A percentile compares a stretch with the other conserved stretches of the same genome.
These are phyloP conservation scores for Sebastes oblongus DNA, from an alignment of 2,797 vertebrate species.

Conservation along the genomic window DNA sequence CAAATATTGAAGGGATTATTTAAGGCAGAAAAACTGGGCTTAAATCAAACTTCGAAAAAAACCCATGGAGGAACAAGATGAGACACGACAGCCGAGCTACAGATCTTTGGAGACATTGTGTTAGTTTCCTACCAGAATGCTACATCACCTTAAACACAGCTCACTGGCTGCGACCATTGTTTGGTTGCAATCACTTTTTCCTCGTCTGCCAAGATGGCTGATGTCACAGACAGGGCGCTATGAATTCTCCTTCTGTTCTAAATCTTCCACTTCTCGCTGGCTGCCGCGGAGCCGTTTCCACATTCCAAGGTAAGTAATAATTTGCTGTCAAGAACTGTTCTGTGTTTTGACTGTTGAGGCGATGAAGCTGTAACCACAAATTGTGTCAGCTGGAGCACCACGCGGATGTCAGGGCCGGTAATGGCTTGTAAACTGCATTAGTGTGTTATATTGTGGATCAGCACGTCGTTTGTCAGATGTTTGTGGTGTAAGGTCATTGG, in stretches of 20 bases:
- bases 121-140: slow-evolving; percentile 10
- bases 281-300: slow-evolving; percentile 20
- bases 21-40: not conserved
- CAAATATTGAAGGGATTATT: not conserved
- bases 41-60: slow-evolving; percentile 9
- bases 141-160: slow-evolving; percentile 29
- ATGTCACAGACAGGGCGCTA: not conserved
- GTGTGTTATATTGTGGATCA: slow-evolving; percentile 39
- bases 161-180: slow-evolving; percentile 12
- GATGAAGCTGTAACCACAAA: slow-evolving; percentile 63
- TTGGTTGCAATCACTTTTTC: slow-evolving; percentile 30
- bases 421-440: slow-evolving; percentile 52
- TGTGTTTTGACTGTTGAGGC: slow-evolving; percentile 56
- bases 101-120: not conserved
- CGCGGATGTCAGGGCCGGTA: slow-evolving; percentile 43
- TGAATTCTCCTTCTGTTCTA: slow-evolving; percentile 26
- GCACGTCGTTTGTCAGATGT: slow-evolving; percentile 48
- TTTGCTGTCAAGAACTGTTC: slow-evolving; percentile 57
- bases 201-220: slow-evolving; percentile 8
- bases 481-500: slow-evolving; percentile 54
- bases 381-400: slow-evolving; percentile 51
- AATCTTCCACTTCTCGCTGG: slow-evolving; percentile 22
- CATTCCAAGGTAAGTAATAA: slow-evolving; percentile 51
- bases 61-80: not conserved
- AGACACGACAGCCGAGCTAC: not conserved